Evolutionary conservation across 2,797 vertebrate genomes (phyloP), one percentile per base, ranked within the genome.

Genomic region (Sebastes miniatus): DNA sequence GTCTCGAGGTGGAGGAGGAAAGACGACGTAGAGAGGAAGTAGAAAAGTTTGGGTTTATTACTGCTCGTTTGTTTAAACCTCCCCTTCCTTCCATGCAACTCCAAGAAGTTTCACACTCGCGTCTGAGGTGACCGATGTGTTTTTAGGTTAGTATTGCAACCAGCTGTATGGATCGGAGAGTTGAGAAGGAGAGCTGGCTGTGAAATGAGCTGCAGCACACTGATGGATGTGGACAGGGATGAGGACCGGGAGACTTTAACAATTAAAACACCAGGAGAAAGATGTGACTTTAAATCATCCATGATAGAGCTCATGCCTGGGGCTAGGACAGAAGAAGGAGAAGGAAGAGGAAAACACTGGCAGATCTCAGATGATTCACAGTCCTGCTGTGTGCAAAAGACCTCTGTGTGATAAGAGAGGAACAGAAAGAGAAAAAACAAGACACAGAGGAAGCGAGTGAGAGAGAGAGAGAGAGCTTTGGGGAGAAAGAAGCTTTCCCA

Each of bases 251-350:
- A 88, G 69, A 86, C 67, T 80, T 50, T 64, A 47, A 72, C 80
- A 86, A 88, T 88, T 92, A 84, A 91, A 91, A 84, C 70, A 78
- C 68, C n/a, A 1, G 31, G 52, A 84, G 72, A 72, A 74, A 86
- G 70, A 88, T 83, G 79, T 87, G 76, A 69, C 80, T 83, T 81
- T 85, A 77, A 91, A 90, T 83, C 83, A 90, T 83, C 83, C 50
- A 72, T 64, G 74, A 72, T 69, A 34, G 71, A 83, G 65, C 74
- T 65, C 11, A 31, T 24, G 86, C 85, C 85, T 54, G 65, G 67
- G 83, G 88, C 85, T 50, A 80, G 67, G 81, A 78, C 77, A 79
- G 66, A 79, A 81, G 66, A 73, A 77, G 64, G 61, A 75, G 83
- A 88, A 27, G 69, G 32, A 59, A 31, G 47, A 68, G 57, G 24